Base-by-base conservation (phyloP, 2,888 invertebrate species). In the Acronicta psi region DNA sequence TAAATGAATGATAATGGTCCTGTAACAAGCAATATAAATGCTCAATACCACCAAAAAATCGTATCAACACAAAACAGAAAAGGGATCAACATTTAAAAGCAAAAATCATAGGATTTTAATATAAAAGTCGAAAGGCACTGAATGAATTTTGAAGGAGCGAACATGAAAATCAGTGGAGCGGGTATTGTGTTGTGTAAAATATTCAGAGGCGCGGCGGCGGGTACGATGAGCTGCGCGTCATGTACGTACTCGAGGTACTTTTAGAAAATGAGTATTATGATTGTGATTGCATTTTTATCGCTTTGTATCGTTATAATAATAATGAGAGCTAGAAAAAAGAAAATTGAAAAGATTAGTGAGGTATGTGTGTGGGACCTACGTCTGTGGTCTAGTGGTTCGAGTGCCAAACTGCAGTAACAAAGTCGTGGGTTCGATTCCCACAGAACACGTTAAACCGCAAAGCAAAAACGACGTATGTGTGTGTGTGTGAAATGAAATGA, bases 131-230 rank as follows among this genome's bases (percentile, higher is more conserved):
- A 56, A 61, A 61, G 51, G 60, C 60, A 47, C 43, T 36, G 61
- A 61, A 69, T 69, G 71, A 69, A 69, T 71, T 71, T 69, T 66
- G 57, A 41, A 71, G 44, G 43, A 71, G 61, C 38, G 31, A 50
- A 51, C 72, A 69, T 66, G 59, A 67, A 67, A 71, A 71, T 69
- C 67, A 51, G 71, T 54, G 47, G 53, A 56, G 53, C 41, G 17
- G 58, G 38, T 51, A 61, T 71, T 57, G 61, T 51, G 23, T 43
- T 36, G 54, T 17, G 40, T 69, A 44, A 67, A 69, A 69, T 71
- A 69, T 69, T 71, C 72, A 69, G 8, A 25, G 42, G 13, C 45
- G 23, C 23, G 47, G 25, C 37, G 20, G 34, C 23, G 43, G 38
- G 40, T 4, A 36, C 41, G 17, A 16, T 46, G 31, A 34, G 34